Conservation (phyloP, 2,113 vertebrate species). For the Mohoua ochrocephala region DNA sequence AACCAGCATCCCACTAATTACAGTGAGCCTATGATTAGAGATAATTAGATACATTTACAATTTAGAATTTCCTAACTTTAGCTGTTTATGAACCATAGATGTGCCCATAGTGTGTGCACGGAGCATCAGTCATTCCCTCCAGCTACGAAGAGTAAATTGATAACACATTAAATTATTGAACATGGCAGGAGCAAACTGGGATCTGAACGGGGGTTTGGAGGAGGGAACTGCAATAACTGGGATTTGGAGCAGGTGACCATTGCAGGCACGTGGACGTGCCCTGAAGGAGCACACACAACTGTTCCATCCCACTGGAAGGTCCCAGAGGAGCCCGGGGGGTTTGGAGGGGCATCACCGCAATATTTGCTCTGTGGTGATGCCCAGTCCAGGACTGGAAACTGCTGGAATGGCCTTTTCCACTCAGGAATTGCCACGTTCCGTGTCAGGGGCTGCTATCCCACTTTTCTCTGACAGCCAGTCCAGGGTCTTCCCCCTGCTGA, state of each 20-base stretch:
- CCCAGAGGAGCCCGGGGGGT: background rate
- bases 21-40: conserved; percentile 20
- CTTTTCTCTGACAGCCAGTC: background rate
- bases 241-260: background rate
- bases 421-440: background rate
- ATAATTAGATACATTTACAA: conserved; percentile 29
- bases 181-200: background rate
- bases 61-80: background rate
- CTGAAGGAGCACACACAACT: background rate
- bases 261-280: too few relatives aligned
- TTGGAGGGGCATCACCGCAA: background rate
- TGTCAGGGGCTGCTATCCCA: too few relatives aligned
- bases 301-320: background rate
- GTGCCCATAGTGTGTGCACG: background rate
- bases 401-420: background rate
- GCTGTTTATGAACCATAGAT: conserved; percentile 1
- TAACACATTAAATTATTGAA: background rate
- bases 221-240: background rate
- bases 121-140: background rate
- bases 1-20: conserved; percentile 16
- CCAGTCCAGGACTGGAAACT: background rate
- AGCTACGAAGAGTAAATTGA: background rate
- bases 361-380: background rate
- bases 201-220: background rate
- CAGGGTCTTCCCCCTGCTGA: background rate